Base-by-base conservation (phyloP, 23 tunicate species). In the Ascidia mentula region DNA sequence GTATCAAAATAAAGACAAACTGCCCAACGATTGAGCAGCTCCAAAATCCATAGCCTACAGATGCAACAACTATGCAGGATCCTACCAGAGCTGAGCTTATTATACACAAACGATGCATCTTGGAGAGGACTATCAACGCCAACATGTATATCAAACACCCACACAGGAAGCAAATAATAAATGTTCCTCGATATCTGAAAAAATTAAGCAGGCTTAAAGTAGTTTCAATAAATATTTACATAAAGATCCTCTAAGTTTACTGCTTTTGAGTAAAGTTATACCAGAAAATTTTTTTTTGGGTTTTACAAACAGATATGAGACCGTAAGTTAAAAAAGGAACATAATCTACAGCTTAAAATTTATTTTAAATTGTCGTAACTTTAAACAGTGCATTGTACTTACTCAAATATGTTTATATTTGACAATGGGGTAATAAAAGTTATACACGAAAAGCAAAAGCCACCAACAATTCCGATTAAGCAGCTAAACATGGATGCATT, bases 141-240 rank as follows among this genome's bases (percentile, higher is more conserved):
- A 53, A 53, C 13, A 53, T 9, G 13, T 53, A 53, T 3, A 53
- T 9, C 65, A 53, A 20, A 53, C 65, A 53, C 24, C 65, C 65
- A 53, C 65, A 53, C 28, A 53, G 65, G 24, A 53, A 28, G 13
- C 65, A 5, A 5, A 53, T 3, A 28, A 53, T 53, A 53, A 53
- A 53, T 53, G 65, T 53, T 53, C 28, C 65, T 20, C 65, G 65
- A 53, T 53, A 53, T 9, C 65, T 53, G 65, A 42, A 42, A 42
- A 42, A 15, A 9, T 42, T 42, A 42, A 15, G 53, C 53, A 42
- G 53, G 53, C 15, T 15, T 12, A 15, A 42, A 42, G 53, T 42
- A 42, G n/a, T n/a, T n/a, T n/a, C n/a, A n/a, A 42, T 42, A 42
- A 42, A 42, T 42, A 42, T 12, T 15, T 42, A 15, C 53, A 12